A percentile compares a stretch with the other conserved stretches of the same genome.
These are phyloP conservation scores for Dioctria rufipes DNA, from an alignment of 2,888 invertebrate species.

Conservation along the genomic window DNA sequence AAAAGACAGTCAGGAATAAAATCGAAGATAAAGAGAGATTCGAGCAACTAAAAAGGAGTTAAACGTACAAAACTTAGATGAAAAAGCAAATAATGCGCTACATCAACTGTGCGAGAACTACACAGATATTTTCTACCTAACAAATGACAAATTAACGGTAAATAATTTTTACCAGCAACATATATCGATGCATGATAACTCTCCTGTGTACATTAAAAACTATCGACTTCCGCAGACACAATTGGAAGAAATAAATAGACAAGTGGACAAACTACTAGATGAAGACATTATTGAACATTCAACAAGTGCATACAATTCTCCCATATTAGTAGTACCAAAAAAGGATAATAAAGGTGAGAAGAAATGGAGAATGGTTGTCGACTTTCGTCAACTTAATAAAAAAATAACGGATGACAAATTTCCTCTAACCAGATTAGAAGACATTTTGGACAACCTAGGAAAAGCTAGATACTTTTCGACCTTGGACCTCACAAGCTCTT, in stretches of 20 bases:
- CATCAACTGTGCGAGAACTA: not conserved
- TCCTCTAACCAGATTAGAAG: too few relatives aligned
- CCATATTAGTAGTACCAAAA: conserved; percentile 57
- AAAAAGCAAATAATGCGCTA: not conserved
- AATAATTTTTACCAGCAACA: conserved; percentile 1
- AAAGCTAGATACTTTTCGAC: conserved; percentile 57
- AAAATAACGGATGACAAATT: conserved; percentile 55
- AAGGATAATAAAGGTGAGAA: conserved; percentile 44
- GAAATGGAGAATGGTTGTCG: conserved; percentile 57
- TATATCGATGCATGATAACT: not conserved
- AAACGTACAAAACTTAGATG: too few relatives aligned
- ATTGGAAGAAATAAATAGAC: not conserved
- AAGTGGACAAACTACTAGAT: conserved; percentile 41
- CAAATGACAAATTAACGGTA: not conserved
- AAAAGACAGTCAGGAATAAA: not conserved
- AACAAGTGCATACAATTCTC: conserved; percentile 57
- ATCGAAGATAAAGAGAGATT: not conserved
- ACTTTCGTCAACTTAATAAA: too few relatives aligned
- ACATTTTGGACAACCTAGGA: conserved; percentile 55
- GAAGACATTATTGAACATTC: conserved; percentile 56
- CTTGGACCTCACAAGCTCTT: too few relatives aligned
- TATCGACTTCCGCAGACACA: conserved; percentile 3
- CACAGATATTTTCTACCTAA: not conserved
- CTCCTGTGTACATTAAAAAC: conserved; percentile 10
- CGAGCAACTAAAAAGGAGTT: not conserved